A percentile compares a stretch with the other conserved stretches of the same genome.
phyloP scores from a whole-genome alignment of 2,113 vertebrate species.

The Petromus typicus region DNA sequence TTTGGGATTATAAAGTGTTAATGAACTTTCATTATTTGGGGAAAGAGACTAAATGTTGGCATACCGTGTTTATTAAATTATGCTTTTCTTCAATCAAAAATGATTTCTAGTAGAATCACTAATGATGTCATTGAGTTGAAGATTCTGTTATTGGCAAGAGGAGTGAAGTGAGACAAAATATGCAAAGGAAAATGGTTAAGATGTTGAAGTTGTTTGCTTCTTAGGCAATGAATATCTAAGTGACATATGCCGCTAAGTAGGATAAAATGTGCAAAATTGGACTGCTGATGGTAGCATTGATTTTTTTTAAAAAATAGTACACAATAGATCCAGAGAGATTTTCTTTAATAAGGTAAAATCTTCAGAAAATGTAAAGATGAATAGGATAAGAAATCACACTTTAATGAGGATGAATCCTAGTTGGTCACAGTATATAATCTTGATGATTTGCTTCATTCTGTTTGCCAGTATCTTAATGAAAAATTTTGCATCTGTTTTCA shows the following conservation, averaged over 20 bases:
- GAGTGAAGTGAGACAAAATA: slow-evolving; percentile 11
- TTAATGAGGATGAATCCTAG: too few species aligned
- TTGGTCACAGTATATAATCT: too few species aligned
- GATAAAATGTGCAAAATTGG: not conserved
- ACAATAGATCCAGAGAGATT: not conserved
- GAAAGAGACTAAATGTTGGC: not conserved
- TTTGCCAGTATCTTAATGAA: too few species aligned
- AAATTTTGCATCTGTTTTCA: too few species aligned
- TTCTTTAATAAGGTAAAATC: not conserved
- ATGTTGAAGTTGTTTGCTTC: not conserved
- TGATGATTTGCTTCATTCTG: too few species aligned
- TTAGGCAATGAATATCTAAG: not conserved
- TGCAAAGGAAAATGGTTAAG: slow-evolving; percentile 9
- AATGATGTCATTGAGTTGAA: slow-evolving; percentile 31
- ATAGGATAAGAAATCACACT: slow-evolving; percentile 35
- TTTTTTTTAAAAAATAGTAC: not conserved
- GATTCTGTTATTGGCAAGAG: not conserved
- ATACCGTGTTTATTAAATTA: not conserved
- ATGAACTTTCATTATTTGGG: not conserved
- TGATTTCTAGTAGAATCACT: slow-evolving; percentile 14
- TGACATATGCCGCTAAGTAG: not conserved
- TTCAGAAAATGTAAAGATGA: slow-evolving; percentile 29
- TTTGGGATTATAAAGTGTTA: not conserved
- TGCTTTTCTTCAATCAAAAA: slow-evolving; percentile 1
- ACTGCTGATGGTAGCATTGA: not conserved